Percentiles rank a stretch among this genome's conserved stretches.
phyloP scores from a whole-genome alignment of 2,888 invertebrate species.

The Drosophila testacea region DNA sequence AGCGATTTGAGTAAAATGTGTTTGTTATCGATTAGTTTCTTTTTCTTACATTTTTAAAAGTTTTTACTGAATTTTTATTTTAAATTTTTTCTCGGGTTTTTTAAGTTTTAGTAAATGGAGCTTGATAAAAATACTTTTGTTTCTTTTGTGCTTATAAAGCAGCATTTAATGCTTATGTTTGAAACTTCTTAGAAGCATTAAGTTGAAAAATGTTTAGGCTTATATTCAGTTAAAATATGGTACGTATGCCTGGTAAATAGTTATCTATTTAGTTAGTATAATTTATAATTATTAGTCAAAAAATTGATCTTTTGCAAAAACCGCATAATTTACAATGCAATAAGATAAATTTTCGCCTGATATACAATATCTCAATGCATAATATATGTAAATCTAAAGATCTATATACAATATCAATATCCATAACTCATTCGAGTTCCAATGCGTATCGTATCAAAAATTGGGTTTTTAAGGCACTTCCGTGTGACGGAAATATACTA shows the following conservation, averaged over 20 bases:
- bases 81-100: conserved; percentile 22
- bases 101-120: conserved; percentile 65
- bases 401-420: conserved; percentile 36
- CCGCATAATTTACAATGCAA: conserved; percentile 72
- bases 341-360: conserved; percentile 23
- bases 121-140: conserved; percentile 62
- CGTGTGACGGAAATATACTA: conserved; percentile 85
- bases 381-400: conserved; percentile 13
- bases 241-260: conserved; percentile 76
- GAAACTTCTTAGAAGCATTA: conserved; percentile 78
- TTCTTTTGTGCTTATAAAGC: conserved; percentile 49
- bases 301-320: conserved; percentile 71
- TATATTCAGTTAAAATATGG: conserved; percentile 74
- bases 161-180: conserved; percentile 78
- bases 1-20: conserved; percentile 75
- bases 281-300: conserved; percentile 72
- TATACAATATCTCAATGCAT: conserved; percentile 21
- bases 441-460: conserved; percentile 70
- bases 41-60: conserved; percentile 41
- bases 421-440: conserved; percentile 53
- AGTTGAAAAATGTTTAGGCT: conserved; percentile 63
- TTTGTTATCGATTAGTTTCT: conserved; percentile 38
- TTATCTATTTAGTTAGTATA: conserved; percentile 39
- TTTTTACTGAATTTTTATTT: conserved; percentile 21
- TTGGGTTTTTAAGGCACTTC: conserved; percentile 83